These are phyloP conservation scores for Fabriciana adippe DNA, from an alignment of 2,888 invertebrate species.

Conservation along the genomic window DNA sequence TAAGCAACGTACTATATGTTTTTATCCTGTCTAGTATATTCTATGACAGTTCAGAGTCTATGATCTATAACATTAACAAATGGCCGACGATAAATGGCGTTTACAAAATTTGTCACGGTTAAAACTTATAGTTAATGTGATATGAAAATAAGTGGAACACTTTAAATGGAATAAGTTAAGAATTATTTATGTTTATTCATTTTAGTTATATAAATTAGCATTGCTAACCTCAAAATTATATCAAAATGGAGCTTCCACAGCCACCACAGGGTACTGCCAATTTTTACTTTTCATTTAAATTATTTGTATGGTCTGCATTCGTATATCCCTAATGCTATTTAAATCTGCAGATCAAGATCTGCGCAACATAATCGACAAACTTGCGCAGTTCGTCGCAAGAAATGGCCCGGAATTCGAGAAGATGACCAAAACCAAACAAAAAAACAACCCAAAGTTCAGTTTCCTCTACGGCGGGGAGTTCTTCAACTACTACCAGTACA, in stretches of 20 bases:
- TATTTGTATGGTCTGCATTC: background rate
- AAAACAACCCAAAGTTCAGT: constrained; percentile 98
- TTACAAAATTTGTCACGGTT: constrained; percentile 19
- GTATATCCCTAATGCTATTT: constrained; percentile 6
- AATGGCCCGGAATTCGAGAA: constrained; percentile 99
- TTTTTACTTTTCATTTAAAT: background rate
- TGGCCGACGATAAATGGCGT: constrained; percentile 32
- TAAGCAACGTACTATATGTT: background rate
- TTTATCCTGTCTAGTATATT: background rate
- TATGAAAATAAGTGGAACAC: constrained; percentile 24
- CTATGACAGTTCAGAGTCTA: constrained; percentile 3
- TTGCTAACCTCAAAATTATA: constrained; percentile 64
- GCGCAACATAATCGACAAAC: constrained; percentile 98
- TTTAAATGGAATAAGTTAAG: constrained; percentile 11
- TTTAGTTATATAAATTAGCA: constrained; percentile 22
- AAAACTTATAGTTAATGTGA: constrained; percentile 24
- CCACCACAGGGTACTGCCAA: constrained; percentile 82
- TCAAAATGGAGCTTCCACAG: constrained; percentile 79
- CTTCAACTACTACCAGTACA: constrained; percentile 98
- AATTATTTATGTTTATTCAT: constrained; percentile 24
- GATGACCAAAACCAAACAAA: constrained; percentile 99
- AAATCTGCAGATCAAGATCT: constrained; percentile 92
- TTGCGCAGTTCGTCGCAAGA: constrained; percentile 98
- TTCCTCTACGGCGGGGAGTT: constrained; percentile 98
- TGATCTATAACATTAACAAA: constrained; percentile 29